These are phyloP conservation scores for Nycticorax nycticorax DNA, from an alignment of 2,113 vertebrate species.

Conservation along the genomic window DNA sequence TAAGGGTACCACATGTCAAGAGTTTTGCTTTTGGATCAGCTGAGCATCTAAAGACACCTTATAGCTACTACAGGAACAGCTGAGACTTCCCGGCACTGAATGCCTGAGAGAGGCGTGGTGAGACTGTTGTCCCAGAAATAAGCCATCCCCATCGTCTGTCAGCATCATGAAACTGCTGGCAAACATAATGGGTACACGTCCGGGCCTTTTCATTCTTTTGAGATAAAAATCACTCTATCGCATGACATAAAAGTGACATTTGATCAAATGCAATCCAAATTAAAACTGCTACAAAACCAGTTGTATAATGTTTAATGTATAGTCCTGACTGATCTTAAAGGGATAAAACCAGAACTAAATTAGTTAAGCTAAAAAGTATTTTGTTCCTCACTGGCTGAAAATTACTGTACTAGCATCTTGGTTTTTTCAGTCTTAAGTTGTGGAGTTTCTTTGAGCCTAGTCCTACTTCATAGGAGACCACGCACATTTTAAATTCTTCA, in stretches of 20 bases:
- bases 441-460: background rate
- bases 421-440: background rate
- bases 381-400: background rate
- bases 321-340: background rate
- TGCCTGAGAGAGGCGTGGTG: background rate
- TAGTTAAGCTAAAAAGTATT: background rate
- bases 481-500: background rate
- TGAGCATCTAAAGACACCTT: background rate
- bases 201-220: background rate
- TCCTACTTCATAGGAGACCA: background rate
- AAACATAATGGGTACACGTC: background rate
- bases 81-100: background rate
- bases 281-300: rapidly evolving
- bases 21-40: background rate
- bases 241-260: background rate
- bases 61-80: background rate
- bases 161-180: background rate
- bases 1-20: rapidly evolving
- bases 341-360: background rate
- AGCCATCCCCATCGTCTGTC: background rate
- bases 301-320: background rate
- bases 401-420: background rate
- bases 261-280: background rate
- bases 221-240: background rate
- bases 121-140: background rate